Base-by-base conservation (phyloP, 2,797 vertebrate species). In the Podarcis lilfordi region DNA sequence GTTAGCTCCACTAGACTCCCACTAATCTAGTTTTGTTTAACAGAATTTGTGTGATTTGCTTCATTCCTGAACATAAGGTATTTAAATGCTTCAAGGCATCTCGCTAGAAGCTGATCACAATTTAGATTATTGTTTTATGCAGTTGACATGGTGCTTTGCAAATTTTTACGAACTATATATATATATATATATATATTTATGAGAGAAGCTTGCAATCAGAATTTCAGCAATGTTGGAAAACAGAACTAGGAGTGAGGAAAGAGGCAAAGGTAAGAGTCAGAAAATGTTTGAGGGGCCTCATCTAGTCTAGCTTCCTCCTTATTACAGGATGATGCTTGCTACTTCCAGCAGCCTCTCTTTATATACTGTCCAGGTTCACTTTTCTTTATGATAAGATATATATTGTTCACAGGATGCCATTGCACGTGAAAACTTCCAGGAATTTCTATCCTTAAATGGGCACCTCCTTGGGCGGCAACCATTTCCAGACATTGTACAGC, bases 401-500 rank as follows among this genome's bases (percentile, higher is more conserved):
- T 45, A 91, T 86, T 94, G 19, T 93, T 92, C 74, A 6, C 95
- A 99, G 99, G 98, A 98, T 92, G 97, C 97, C 85, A 96, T 96
- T 35, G 96, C 98, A 71, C 97, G 98, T 91, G 97, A 98, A 94
- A 98, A 99, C 92, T 99, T 99, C 96, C 98, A 99, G 94, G 98
- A 98, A 97, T 99, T 99, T 96, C 96, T 99, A 90, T 99, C 98
- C 91, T 97, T 98, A 93, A 99, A 98, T 61, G 98, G 98, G 69
- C 98, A 99, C 94, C 98, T 98, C 82, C 96, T 99, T 94, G 98
- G 98, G 94, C 97, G 98, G 89, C 97, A 97, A 27, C 99, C 98
- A 0, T 98, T 98, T 94, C 98, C 99, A 40, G 98, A 99, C 82
- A 97, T 99, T 92, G 96, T 98, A 80, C 99, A 99, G 89, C 96